phyloP scores from a whole-genome alignment of 1,140 invertebrate genomes.

The Ceratina calcarata region DNA sequence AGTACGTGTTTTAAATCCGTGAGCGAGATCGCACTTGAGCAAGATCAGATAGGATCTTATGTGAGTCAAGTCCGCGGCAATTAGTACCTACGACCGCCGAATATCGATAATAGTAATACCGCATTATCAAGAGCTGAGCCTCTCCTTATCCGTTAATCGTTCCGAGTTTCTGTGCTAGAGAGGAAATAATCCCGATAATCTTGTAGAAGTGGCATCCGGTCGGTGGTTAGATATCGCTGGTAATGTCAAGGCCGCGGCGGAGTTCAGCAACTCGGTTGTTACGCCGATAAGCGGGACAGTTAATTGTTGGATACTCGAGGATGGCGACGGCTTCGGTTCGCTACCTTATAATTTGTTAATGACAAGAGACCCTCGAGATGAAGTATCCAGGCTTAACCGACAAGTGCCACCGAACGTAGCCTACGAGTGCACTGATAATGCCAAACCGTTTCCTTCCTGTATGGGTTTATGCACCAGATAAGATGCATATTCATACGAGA shows the following conservation, averaged over 20 bases:
- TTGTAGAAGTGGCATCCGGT: neutral
- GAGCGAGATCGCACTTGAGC: neutral
- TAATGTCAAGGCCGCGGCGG: neutral
- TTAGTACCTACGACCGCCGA: neutral
- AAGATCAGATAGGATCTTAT: neutral
- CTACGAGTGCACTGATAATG: conserved; percentile 66
- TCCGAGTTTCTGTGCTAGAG: too few relatives aligned
- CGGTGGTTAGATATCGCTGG: neutral
- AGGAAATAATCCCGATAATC: neutral
- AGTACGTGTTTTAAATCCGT: too few relatives aligned
- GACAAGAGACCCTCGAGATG: conserved; percentile 71
- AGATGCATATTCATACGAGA: neutral
- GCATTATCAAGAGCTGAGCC: neutral
- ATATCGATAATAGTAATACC: neutral
- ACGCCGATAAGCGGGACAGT: conserved; percentile 33
- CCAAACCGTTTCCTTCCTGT: conserved; percentile 46
- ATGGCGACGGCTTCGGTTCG: conserved; percentile 9
- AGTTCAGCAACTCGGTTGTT: conserved; percentile 1
- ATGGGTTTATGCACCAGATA: conserved; percentile 57
- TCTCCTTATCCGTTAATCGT: neutral
- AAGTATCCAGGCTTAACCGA: conserved; percentile 69
- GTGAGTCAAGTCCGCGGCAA: too few relatives aligned
- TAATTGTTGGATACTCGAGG: conserved; percentile 62
- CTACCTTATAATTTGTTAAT: conserved; percentile 67
- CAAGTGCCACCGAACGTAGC: conserved; percentile 65